Evolutionary conservation across 2,113 vertebrate genomes (phyloP), one percentile per base, ranked within the genome.

Genomic region (Mus pahari): DNA sequence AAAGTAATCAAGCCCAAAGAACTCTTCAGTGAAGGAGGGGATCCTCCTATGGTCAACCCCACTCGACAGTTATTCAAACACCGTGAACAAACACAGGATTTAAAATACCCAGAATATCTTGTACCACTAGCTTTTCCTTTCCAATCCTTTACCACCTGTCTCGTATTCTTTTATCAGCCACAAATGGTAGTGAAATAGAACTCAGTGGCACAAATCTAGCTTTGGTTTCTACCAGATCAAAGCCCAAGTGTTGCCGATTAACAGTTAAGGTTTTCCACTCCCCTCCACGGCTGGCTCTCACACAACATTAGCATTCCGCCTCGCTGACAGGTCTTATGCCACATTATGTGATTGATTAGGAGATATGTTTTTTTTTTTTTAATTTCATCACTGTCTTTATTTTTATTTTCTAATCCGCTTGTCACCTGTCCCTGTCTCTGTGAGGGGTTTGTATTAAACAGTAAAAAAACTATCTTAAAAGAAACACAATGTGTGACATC

Each of bases 401-500:
- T 81, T 55, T 53, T 78, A 71, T 92, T 95, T 97, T 75, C 83
- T 64, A 87, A 70, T 81, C 88, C 89, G 78, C 82, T 92, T 97
- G 92, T 95, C 96, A 96, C 74, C 86, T 73, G 74, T 12, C 62
- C 84, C 66, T n/a, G 31, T 45, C 94, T 88, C 82, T 0, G 0
- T 95, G 90, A 97, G 45, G 92, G 42, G 5, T 94, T 96, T 96
- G 73, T 84, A 87, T 70, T 95, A 97, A 96, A 95, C 75, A 95
- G 36, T 31, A 93, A 94, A 86, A 82, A 84, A 94, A 84, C 86
- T 93, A 92, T 73, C 77, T 97, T 95, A 74, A 95, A 77, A 92
- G 86, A 95, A 97, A 91, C 48, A 83, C 68, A 96, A 78, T 79
- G 64, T 86, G 89, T 95, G 97, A 95, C 94, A 91, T 50, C 81